These are phyloP conservation scores for Schizotus pectinicornis DNA, from an alignment of 2,888 invertebrate genomes.

Conservation along the genomic window DNA sequence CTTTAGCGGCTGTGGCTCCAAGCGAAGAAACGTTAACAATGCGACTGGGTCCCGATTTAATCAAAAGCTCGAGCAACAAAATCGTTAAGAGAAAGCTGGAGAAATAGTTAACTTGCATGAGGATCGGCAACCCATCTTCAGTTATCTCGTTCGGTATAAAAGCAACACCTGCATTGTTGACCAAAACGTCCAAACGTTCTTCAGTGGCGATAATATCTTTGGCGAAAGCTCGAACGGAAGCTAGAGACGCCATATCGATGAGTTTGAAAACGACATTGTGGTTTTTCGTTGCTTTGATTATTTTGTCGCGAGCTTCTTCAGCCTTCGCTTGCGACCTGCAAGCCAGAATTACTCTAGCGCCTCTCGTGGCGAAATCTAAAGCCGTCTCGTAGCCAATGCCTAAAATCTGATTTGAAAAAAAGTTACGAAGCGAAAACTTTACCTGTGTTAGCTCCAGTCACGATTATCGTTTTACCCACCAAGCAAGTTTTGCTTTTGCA, in stretches of 20 bases:
- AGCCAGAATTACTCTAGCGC: conserved; percentile 63
- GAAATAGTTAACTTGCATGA: conserved; percentile 73
- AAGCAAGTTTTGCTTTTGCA: too few species aligned
- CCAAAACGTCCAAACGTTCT: conserved; percentile 65
- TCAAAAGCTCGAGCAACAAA: conserved; percentile 63
- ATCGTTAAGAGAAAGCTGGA: conserved; percentile 74
- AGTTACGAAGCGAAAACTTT: background rate
- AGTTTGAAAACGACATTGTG: conserved; percentile 53
- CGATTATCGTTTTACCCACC: too few species aligned
- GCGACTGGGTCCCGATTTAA: conserved; percentile 28
- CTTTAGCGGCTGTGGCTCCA: conserved; percentile 13
- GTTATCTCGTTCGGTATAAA: conserved; percentile 59
- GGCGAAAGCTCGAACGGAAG: conserved; percentile 66
- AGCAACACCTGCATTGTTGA: conserved; percentile 71
- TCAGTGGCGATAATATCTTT: conserved; percentile 62
- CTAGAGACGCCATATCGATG: conserved; percentile 62
- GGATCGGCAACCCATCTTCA: conserved; percentile 67
- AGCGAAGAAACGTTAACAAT: conserved; percentile 37
- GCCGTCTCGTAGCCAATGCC: conserved; percentile 3
- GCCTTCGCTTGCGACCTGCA: conserved; percentile 55
- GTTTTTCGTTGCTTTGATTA: conserved; percentile 50
- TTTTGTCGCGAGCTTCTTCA: conserved; percentile 42
- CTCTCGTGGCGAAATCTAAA: conserved; percentile 58
- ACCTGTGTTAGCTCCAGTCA: too few species aligned
- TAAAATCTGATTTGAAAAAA: background rate